Conservation (phyloP, 2,888 invertebrate genomes). For the Hesperia comma region DNA sequence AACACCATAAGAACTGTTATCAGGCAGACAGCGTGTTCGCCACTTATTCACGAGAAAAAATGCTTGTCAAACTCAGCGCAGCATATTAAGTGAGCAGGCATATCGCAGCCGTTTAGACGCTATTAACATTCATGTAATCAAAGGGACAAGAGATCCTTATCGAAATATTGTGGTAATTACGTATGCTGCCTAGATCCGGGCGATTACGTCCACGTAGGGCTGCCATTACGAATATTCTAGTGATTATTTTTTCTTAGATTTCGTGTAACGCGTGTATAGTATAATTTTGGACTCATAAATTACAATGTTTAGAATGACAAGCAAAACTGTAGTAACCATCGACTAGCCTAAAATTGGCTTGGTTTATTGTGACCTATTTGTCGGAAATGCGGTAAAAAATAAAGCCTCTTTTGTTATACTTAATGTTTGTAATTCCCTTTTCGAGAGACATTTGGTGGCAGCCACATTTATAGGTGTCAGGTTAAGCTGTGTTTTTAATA, state of each 20-base stretch:
- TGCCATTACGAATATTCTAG: not conserved
- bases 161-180: constrained; percentile 36
- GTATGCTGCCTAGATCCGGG: constrained; percentile 35
- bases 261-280: too few relatives aligned
- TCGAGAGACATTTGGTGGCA: too few relatives aligned
- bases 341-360: too few relatives aligned
- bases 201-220: constrained; percentile 28
- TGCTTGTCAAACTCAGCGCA: constrained; percentile 14
- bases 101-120: constrained; percentile 19
- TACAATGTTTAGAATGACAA: too few relatives aligned
- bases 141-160: constrained; percentile 33
- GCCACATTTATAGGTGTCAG: too few relatives aligned
- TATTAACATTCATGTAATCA: constrained; percentile 36
- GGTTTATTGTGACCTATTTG: too few relatives aligned
- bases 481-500: too few relatives aligned
- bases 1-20: constrained; percentile 3
- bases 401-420: too few relatives aligned
- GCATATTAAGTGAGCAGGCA: constrained; percentile 20
- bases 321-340: too few relatives aligned
- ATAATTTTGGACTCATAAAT: too few relatives aligned
- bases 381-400: too few relatives aligned
- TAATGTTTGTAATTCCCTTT: too few relatives aligned
- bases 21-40: constrained; percentile 15
- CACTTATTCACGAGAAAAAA: constrained; percentile 29
- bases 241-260: not conserved